Conservation (phyloP, 2,113 vertebrate genomes). For the Delphinus delphis region DNA sequence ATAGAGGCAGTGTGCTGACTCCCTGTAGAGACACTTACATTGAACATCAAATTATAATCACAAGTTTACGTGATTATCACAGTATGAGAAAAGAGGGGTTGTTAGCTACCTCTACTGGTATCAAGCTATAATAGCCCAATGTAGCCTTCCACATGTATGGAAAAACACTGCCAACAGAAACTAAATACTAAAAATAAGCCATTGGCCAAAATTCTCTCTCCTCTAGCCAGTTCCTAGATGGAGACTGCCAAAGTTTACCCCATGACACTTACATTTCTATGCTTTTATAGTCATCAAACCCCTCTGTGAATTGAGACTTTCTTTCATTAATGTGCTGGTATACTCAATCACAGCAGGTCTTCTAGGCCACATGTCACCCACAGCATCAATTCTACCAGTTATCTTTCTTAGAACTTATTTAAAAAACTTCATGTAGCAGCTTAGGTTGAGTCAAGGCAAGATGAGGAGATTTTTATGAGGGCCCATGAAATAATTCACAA, state of each 20-base stretch:
- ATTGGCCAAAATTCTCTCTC: background rate
- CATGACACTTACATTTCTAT: background rate
- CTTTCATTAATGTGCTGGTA: background rate
- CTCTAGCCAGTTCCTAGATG: background rate
- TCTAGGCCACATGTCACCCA: background rate
- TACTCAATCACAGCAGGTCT: background rate
- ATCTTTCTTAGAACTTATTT: background rate
- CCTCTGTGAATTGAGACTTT: background rate
- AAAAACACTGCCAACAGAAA: background rate
- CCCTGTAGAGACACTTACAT: background rate
- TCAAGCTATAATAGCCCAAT: background rate
- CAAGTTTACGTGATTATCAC: background rate
- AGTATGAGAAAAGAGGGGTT: background rate
- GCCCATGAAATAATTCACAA: background rate
- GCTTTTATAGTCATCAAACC: background rate
- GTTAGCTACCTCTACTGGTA: background rate
- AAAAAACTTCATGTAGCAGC: background rate
- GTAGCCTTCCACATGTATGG: background rate
- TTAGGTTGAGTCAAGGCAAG: background rate
- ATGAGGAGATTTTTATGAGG: background rate
- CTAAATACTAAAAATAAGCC: background rate
- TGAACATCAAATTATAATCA: constrained; percentile 22
- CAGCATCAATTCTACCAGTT: background rate
- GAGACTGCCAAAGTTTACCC: background rate
- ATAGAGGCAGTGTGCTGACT: background rate